phyloP scores from a whole-genome alignment of 2,797 vertebrate species.

The Nothura maculosa region DNA sequence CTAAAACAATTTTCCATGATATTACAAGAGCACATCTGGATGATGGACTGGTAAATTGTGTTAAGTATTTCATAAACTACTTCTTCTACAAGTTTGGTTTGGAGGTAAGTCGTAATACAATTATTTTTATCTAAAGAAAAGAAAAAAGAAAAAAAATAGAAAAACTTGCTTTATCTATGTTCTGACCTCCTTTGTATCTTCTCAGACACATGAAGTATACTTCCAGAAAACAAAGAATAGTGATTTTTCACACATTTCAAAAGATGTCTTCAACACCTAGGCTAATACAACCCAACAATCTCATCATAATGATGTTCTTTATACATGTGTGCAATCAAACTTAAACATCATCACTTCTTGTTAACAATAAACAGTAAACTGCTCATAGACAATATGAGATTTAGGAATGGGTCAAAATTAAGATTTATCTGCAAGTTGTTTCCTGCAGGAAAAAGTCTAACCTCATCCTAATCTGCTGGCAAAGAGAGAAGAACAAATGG shows the following conservation, averaged over 20 bases:
- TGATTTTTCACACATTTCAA: not conserved
- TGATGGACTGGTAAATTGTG: slow-evolving; percentile 90
- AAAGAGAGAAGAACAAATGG: not conserved
- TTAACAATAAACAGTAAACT: not conserved
- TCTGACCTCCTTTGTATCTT: not conserved
- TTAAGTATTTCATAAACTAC: slow-evolving; percentile 98
- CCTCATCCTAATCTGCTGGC: not conserved
- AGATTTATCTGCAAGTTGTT: not conserved
- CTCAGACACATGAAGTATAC: not conserved
- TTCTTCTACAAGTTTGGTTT: slow-evolving; percentile 99
- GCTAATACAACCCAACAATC: not conserved
- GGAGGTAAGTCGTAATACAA: slow-evolving; percentile 79
- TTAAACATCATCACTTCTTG: not conserved
- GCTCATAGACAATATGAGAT: not conserved
- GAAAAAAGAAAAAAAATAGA: no score
- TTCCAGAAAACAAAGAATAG: not conserved
- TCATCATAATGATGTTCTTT: not conserved
- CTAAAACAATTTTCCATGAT: slow-evolving; percentile 95
- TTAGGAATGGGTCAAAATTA: not conserved
- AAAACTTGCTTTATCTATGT: not conserved
- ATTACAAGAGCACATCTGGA: slow-evolving; percentile 95
- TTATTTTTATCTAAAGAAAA: not conserved
- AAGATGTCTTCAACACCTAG: not conserved
- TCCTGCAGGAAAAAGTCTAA: not conserved
- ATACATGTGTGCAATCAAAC: not conserved